These are phyloP conservation scores for Teinopalpus imperialis DNA, from an alignment of 2,888 invertebrate genomes.

Conservation along the genomic window DNA sequence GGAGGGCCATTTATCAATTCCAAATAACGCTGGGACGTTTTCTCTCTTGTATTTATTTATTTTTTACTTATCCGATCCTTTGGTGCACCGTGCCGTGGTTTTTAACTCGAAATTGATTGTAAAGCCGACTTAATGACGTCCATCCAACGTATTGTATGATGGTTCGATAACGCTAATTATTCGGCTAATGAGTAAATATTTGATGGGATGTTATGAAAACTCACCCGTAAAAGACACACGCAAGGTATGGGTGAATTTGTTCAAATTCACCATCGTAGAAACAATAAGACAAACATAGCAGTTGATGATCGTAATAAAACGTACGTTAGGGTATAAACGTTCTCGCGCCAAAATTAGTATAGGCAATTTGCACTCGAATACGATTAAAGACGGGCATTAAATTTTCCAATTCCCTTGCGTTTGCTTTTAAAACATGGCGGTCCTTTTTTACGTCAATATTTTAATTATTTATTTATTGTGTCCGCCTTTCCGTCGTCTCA, in stretches of 20 bases:
- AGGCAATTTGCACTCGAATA: conserved; percentile 62
- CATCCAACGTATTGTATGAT: conserved; percentile 63
- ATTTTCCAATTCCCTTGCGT: conserved; percentile 58
- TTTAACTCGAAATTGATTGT: conserved; percentile 78
- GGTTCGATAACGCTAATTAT: conserved; percentile 70
- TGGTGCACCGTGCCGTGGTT: conserved; percentile 62
- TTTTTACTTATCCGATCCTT: conserved; percentile 77
- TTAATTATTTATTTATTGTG: conserved; percentile 66
- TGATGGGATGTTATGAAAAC: conserved; percentile 39
- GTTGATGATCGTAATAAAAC: conserved; percentile 45
- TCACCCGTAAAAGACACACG: conserved; percentile 33
- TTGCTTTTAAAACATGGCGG: conserved; percentile 48
- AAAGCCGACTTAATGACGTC: conserved; percentile 71
- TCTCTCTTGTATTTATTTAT: conserved; percentile 73
- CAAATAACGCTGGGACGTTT: conserved; percentile 79
- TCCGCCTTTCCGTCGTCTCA: conserved; percentile 43
- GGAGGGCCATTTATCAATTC: conserved; percentile 80
- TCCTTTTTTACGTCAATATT: conserved; percentile 46
- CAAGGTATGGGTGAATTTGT: conserved; percentile 37
- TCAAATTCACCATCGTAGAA: conserved; percentile 36
- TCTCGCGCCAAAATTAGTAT: conserved; percentile 49
- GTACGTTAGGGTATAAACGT: conserved; percentile 48
- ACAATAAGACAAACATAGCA: conserved; percentile 46
- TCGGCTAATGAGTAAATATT: conserved; percentile 57
- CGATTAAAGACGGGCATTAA: conserved; percentile 61